phyloP scores from a whole-genome alignment of 2,113 vertebrate species.

The Calyptomena viridis region DNA sequence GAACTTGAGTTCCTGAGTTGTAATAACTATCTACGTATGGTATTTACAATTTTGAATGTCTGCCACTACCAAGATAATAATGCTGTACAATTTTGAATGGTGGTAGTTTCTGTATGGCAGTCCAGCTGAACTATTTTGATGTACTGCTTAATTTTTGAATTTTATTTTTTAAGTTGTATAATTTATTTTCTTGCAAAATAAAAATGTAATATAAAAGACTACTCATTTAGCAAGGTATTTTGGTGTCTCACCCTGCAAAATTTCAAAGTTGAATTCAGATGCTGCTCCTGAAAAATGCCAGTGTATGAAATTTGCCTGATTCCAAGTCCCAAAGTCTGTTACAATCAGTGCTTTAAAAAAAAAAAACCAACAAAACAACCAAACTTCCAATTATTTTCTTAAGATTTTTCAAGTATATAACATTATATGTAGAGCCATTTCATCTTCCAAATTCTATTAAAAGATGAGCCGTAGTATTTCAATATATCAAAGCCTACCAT shows the following conservation, averaged over 20 bases:
- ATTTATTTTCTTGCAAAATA: slow-evolving; percentile 96
- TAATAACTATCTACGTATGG: slow-evolving; percentile 71
- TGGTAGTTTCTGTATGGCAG: slow-evolving; percentile 82
- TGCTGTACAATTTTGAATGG: slow-evolving; percentile 78
- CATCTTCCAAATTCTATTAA: not conserved
- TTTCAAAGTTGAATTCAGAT: not conserved
- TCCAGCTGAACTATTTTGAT: slow-evolving; percentile 83
- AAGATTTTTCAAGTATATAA: not conserved
- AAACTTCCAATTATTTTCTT: not conserved
- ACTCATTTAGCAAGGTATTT: slow-evolving; percentile 53
- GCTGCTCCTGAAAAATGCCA: not conserved
- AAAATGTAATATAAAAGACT: slow-evolving; percentile 85
- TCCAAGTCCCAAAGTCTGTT: not conserved
- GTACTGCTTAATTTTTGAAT: slow-evolving; percentile 84
- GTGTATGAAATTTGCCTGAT: not conserved
- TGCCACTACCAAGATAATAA: slow-evolving; percentile 76
- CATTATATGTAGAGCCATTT: not conserved
- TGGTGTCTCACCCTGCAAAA: slow-evolving; percentile 41
- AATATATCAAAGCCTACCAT: not conserved
- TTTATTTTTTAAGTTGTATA: slow-evolving; percentile 90
- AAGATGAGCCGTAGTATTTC: not conserved
- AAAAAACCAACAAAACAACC: not conserved
- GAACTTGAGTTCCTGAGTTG: slow-evolving; percentile 77
- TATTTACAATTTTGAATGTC: slow-evolving; percentile 82
- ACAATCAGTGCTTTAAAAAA: not conserved